Evolutionary conservation across 2,113 vertebrate species (phyloP).

Genomic region (Origma solitaria): DNA sequence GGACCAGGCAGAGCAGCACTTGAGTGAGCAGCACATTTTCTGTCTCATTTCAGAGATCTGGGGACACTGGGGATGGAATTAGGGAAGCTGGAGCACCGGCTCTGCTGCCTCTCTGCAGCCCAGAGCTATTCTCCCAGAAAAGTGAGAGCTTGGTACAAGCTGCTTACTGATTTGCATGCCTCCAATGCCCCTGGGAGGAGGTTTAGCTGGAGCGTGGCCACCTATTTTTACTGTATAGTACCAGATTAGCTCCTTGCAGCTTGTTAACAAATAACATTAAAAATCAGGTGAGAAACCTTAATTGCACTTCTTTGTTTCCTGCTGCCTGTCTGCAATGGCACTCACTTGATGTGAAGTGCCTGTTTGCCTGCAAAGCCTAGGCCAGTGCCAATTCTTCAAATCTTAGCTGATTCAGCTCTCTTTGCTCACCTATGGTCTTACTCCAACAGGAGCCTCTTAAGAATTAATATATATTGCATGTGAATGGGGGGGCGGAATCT

Average conservation of each 20-base stretch:
- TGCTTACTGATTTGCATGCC: background rate
- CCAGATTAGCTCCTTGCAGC: background rate
- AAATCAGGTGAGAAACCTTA: background rate
- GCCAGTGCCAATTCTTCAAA: background rate
- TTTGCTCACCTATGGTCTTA: background rate
- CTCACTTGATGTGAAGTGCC: background rate
- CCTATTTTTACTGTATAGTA: background rate
- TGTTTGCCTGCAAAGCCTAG: background rate
- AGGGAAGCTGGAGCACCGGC: background rate
- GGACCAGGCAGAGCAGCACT: background rate
- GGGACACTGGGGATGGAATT: background rate
- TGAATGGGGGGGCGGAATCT: background rate
- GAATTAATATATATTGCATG: background rate
- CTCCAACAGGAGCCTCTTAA: background rate
- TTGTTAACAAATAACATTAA: background rate
- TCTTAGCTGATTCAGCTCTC: background rate
- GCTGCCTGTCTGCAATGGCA: background rate
- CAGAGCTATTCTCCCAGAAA: background rate
- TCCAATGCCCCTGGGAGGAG: background rate
- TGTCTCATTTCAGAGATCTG: background rate
- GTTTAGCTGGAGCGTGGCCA: background rate
- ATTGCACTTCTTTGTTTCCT: background rate
- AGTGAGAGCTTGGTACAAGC: background rate
- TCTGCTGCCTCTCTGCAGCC: background rate
- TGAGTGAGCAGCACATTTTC: background rate